A percentile compares a stretch with the other conserved stretches of the same genome.
These are phyloP conservation scores for Coilia nasus DNA, from an alignment of 2,797 vertebrate genomes.

Conservation along the genomic window DNA sequence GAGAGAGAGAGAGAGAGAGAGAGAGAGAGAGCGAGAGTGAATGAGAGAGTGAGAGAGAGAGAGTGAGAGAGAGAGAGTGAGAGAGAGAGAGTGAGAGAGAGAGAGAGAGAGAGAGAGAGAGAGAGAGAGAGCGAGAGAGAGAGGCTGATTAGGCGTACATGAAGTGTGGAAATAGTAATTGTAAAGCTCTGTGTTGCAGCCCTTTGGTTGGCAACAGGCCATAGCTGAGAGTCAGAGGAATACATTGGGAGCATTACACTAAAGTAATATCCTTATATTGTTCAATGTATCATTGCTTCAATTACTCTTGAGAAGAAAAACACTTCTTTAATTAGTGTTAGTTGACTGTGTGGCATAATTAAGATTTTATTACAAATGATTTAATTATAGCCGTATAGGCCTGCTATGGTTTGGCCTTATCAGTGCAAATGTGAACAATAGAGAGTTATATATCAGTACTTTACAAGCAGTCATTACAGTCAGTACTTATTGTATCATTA, in stretches of 20 bases:
- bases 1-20: background rate
- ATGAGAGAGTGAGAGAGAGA: background rate
- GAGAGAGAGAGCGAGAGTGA: too few relatives aligned
- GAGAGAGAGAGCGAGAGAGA: background rate
- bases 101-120: too few relatives aligned
- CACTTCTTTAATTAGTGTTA: background rate
- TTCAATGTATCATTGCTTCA: background rate
- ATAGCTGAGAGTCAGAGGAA: background rate
- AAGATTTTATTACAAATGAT: slow-evolving; percentile 14
- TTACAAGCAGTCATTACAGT: background rate
- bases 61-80: background rate
- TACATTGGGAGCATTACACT: background rate
- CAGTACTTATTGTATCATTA: background rate
- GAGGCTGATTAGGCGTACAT: background rate
- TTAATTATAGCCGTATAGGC: background rate
- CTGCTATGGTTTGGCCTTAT: background rate
- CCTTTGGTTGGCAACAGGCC: background rate
- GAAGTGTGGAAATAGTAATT: background rate
- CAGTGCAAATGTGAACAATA: background rate
- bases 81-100: background rate
- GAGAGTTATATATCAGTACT: background rate
- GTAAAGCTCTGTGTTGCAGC: background rate
- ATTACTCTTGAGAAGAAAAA: background rate
- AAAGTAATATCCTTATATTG: background rate
- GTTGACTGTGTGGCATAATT: background rate